These are phyloP conservation scores for Hylaeus volcanicus DNA, from an alignment of 1,140 invertebrate species.

Conservation along the genomic window DNA sequence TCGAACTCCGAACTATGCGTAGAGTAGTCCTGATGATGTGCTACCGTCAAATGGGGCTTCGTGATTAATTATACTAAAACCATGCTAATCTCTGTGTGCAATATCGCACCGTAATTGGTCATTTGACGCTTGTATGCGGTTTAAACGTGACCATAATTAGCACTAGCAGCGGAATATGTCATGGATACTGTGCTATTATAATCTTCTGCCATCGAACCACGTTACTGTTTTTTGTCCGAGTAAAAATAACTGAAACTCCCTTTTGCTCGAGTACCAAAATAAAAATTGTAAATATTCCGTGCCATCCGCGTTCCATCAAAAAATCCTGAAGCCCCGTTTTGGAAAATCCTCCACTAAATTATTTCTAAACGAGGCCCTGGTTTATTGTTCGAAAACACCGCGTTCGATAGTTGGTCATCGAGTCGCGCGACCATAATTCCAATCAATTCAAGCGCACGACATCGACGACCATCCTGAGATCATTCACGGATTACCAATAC, in stretches of 20 bases:
- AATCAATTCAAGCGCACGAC: slow-evolving; percentile 43
- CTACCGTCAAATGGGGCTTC: slow-evolving; percentile 34
- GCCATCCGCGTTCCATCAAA: too few relatives aligned
- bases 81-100: slow-evolving; percentile 34
- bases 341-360: too few relatives aligned
- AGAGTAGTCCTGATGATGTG: slow-evolving; percentile 37
- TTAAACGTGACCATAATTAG: slow-evolving; percentile 55
- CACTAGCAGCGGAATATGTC: slow-evolving; percentile 50
- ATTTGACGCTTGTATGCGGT: slow-evolving; percentile 56
- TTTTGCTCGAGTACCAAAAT: too few relatives aligned
- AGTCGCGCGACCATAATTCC: slow-evolving; percentile 37
- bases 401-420: not conserved
- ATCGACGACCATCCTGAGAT: slow-evolving; percentile 53
- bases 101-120: slow-evolving; percentile 53
- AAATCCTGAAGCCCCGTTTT: too few relatives aligned
- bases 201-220: slow-evolving; percentile 33
- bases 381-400: not conserved
- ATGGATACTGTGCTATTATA: slow-evolving; percentile 44
- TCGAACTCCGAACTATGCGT: not conserved
- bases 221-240: not conserved
- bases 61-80: slow-evolving; percentile 57
- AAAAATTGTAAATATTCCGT: too few relatives aligned
- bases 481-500: slow-evolving; percentile 22
- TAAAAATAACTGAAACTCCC: too few relatives aligned
- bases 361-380: too few relatives aligned